Base-by-base conservation (phyloP, 2,888 invertebrate genomes). In the Anorthoa munda region DNA sequence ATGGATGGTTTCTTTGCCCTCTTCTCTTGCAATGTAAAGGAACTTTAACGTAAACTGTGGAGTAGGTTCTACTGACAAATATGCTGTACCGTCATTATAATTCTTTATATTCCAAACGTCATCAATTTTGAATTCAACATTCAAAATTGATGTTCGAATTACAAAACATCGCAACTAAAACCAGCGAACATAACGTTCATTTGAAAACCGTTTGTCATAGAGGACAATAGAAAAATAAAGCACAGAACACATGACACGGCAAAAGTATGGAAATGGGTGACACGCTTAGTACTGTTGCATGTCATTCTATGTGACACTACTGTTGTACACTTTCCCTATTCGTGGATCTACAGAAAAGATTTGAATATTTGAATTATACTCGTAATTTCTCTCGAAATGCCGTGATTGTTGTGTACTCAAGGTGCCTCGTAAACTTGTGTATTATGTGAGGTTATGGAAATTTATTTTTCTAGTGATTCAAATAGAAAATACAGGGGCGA, bases 211-310 rank as follows among this genome's bases (percentile, higher is more conserved):
- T 72, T 84, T 77, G 78, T 83, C 84, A 83, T 66, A 48, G 59
- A 23, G 58, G 13, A 81, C 82, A 84, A 77, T 67, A 61, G 69
- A 70, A 67, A 68, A 82, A 75, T 75, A 79, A 82, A 78, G 61
- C 68, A 69, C 23, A 56, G 59, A n/a, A 66, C 79, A 79, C 82
- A 75, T 84, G 85, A 83, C 70, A 17, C 17, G 48, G 70, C 84
- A 51, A 73, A 82, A 72, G n/a, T 46, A 53, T 77, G 59, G 64
- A 82, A 71, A 59, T 68, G 60, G 67, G 66, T 75, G 70, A 75
- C 72, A 81, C 78, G 70, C 56, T 72, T 59, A 9, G 46, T 63
- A 75, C 18, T 63, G 65, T 64, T 71, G 80, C 75, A 75, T 72
- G 81, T 84, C 66, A 81, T 81, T 67, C 66, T 55, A 31, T 21